Evolutionary conservation across 23 tunicate genomes (phyloP), one percentile per base, ranked within the genome.

Genomic region (Phallusia fumigata): DNA sequence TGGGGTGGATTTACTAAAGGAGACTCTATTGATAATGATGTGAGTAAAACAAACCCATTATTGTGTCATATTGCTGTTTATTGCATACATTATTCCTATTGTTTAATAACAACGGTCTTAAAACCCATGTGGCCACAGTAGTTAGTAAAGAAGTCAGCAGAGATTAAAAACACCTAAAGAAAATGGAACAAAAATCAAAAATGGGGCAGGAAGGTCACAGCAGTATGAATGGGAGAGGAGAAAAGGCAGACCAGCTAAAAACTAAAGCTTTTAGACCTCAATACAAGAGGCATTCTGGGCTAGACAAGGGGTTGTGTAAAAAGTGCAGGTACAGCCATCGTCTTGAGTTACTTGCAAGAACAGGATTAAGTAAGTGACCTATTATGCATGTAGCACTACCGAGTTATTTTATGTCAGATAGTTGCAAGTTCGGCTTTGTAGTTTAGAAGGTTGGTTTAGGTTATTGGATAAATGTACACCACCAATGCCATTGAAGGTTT

Each of bases 1-100:
- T 87, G 91, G 97, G 80, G 73, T 5, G 91, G 88, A 16, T 83
- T 92, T 81, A 77, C 91, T 24, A 75, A 73, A 33, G 30, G 18
- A 36, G 76, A 82, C 32, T 33, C 78, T 34, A 80, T 81, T 34
- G 84, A 87, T 76, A 84, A 87, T 35, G 50, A 81, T 33, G 91
- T 87, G 76, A 74, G 79, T 74, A 36, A 18, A 8, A 58, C 28
- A 22, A 58, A 22, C 69, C 16, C 11, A 58, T 58, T 58, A 16
- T 58, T 11, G 28, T 8, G 11, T 21, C 26, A 58, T 24, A 58
- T 21, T 6, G 28, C 5, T 58, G 16, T 58, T 21, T 58, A 16
- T 58, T 58, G 47, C 47, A 40, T 40, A 40, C 5, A 40, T 40
- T 6, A 58, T 21, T 21, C 69, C 69, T 3, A 21, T 58, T 58